Base-by-base conservation (phyloP, 2,797 vertebrate species). In the Saxicola maurus region DNA sequence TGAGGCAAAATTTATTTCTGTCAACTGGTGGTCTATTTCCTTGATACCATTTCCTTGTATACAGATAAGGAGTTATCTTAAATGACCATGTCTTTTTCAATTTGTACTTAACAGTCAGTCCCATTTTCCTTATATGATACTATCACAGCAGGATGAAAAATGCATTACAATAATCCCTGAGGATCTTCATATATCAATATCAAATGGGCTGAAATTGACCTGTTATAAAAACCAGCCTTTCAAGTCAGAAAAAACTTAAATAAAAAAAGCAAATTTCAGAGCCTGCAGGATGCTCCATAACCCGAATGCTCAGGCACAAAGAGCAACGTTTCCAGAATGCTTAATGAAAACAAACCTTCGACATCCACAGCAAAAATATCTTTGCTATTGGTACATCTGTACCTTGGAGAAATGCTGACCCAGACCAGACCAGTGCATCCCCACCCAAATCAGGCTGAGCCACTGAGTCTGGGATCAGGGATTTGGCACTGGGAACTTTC, bases 21-120 rank as follows among this genome's bases (percentile, higher is more conserved):
- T 97, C 97, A 97, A 96, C 96, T 95, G 95, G 96, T 97, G 97
- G 97, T 96, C 97, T 97, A 95, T 98, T 97, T 97, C 96, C 94
- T 96, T 93, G 95, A 97, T 96, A 97, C 96, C 94, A 95, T 97
- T 97, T 98, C 97, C 97, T 96, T 97, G 98, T 97, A 96, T 97
- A 97, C 97, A 98, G 98, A 99, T 99, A 99, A 98, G 98, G 96
- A 96, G 98, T 98, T 99, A 99, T 99, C 98, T 98, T 98, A 98
- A 98, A 98, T 98, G 98, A 98, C 98, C 98, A 98, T 98, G 98
- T 98, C 98, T 98, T 98, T 98, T 98, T 98, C 98, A 98, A 98
- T 98, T 98, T 98, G 98, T 97, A 96, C 96, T 97, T 97, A 97
- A 97, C 97, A 97, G 97, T 96, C 97, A 97, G 97, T 96, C 96